Evolutionary conservation across 2,888 invertebrate species (phyloP), one percentile per base, ranked within the genome.

Genomic region (Pediacus dermestoides): DNA sequence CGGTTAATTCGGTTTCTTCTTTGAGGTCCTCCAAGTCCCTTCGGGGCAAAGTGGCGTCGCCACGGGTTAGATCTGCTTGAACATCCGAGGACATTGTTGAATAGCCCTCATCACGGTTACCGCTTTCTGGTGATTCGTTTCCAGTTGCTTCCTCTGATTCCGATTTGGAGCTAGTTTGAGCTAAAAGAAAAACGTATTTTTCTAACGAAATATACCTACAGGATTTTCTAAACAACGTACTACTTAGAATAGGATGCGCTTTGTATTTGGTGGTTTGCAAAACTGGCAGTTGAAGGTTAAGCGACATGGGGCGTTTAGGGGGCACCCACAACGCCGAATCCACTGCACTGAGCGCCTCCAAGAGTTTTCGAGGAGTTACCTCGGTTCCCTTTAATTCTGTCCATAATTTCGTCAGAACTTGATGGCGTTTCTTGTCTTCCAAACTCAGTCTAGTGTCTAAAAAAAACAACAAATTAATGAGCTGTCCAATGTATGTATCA

Each of bases 21-120:
- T 84, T 83, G 16, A 85, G 74, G 60, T 84, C 84, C 46, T 85
- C 84, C 4, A 85, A 65, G 4, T 58, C 56, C 37, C 60, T 35
- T 36, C 54, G 46, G 13, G 54, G 49, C 31, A 57, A 41, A 0
- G 56, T 58, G 55, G 77, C 77, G 41, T 78, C 78, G 34, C 68
- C 68, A 22, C 72, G 59, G 1, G 78, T 78, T 1, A 81, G 80
- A 56, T 84, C 84, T 1, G 81, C 81, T 65, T 86, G 85, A 1
- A 85, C 84, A 61, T 87, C 87, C 46, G 85, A 85, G 7, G 86
- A 86, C 86, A 87, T 87, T 2, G 87, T 87, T 42, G 86, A 86
- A 67, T 87, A 87, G 10, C 86, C 87, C 64, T 87, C 87, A 71
- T 87, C 87, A 52, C 85, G 77, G 50, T 84, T 84, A 25, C 83